Conservation (phyloP, 30 jellyfish, hydroid and myxozoan genomes). For the Hydra vulgaris region DNA sequence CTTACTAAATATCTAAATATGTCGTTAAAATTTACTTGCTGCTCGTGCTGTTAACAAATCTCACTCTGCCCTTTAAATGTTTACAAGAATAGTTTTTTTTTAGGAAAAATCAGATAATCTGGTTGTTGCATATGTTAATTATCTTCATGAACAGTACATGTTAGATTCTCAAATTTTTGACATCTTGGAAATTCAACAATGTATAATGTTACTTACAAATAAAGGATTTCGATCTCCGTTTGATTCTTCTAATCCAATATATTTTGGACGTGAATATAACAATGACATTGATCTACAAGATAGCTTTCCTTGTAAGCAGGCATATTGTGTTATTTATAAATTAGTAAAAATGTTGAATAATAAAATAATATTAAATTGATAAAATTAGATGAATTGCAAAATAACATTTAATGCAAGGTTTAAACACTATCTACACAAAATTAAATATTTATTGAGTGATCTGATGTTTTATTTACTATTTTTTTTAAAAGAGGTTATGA, state of each 20-base stretch:
- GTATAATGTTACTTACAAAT: neutral
- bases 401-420: no score
- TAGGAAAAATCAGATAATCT: slow-evolving; percentile 5
- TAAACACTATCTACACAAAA: no score
- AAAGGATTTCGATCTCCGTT: slow-evolving; percentile 2
- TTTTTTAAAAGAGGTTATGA: no score
- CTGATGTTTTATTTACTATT: no score
- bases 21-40: no score
- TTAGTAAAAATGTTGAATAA: neutral
- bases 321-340: neutral
- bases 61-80: neutral
- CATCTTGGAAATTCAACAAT: neutral
- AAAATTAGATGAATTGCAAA: no score
- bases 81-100: neutral
- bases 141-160: slow-evolving; percentile 7
- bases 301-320: neutral
- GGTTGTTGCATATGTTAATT: neutral
- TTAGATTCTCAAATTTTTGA: neutral
- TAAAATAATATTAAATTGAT: neutral
- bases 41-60: neutral
- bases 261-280: neutral
- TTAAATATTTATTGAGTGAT: no score
- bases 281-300: neutral
- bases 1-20: no score
- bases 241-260: neutral